Evolutionary conservation across 2,113 vertebrate genomes (phyloP).

Genomic region (Ceyx melanurus): DNA sequence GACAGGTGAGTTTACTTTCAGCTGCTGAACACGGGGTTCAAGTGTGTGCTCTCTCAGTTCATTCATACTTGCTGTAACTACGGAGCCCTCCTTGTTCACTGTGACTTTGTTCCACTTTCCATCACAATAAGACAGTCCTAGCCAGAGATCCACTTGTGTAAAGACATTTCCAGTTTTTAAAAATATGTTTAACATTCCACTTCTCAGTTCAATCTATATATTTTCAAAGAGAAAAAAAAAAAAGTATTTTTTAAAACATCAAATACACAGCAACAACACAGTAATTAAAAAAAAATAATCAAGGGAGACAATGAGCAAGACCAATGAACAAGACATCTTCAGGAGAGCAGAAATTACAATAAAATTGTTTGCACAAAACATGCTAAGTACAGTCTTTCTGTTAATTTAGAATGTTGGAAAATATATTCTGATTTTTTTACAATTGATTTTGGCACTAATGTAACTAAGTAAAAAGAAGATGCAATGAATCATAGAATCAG

Average conservation of each 20-base stretch:
- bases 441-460: neutral
- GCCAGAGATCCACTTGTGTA: slow-evolving; percentile 80
- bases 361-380: neutral
- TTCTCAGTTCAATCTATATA: slow-evolving; percentile 83
- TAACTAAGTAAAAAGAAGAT: neutral
- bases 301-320: neutral
- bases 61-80: slow-evolving; percentile 75
- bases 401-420: neutral
- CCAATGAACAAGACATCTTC: neutral
- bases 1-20: slow-evolving; percentile 80
- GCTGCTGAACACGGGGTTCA: slow-evolving; percentile 12
- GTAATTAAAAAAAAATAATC: slow-evolving; percentile 6
- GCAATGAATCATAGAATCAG: slow-evolving; percentile 31
- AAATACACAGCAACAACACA: neutral
- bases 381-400: neutral
- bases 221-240: slow-evolving; percentile 53
- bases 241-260: neutral
- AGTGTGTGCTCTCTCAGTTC: slow-evolving; percentile 70
- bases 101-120: slow-evolving; percentile 85
- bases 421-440: neutral
- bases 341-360: neutral
- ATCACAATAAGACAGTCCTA: slow-evolving; percentile 86
- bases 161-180: slow-evolving; percentile 73
- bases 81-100: slow-evolving; percentile 75
- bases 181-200: slow-evolving; percentile 79